Evolutionary conservation across 2,113 vertebrate genomes (phyloP).

Genomic region (Colaptes auratus): DNA sequence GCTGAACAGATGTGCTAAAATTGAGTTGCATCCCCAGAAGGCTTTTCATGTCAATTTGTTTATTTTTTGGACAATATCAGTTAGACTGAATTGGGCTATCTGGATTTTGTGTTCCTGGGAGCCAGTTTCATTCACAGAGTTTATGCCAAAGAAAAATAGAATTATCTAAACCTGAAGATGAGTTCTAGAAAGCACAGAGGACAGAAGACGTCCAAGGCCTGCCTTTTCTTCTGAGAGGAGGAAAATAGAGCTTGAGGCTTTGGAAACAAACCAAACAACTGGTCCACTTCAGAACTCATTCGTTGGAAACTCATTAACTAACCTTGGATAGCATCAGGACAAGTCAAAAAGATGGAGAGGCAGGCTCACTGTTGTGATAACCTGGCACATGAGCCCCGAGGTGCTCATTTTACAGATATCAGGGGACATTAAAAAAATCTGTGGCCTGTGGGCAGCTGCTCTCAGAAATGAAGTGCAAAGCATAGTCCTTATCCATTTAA

Average conservation of each 20-base stretch:
- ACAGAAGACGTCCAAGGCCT: not conserved
- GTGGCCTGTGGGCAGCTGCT: not conserved
- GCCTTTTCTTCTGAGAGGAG: constrained; percentile 10
- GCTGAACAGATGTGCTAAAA: constrained; percentile 58
- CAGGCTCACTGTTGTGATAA: constrained; percentile 35
- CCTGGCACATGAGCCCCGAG: not conserved
- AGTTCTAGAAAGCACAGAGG: not conserved
- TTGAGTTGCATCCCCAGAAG: constrained; percentile 34
- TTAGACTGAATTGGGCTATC: constrained; percentile 34
- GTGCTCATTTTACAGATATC: constrained; percentile 33
- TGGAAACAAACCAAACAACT: not conserved
- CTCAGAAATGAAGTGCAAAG: constrained; percentile 24
- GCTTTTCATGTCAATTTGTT: constrained; percentile 25
- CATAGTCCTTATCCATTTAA: not conserved
- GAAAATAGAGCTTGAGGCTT: constrained; percentile 37
- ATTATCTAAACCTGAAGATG: constrained; percentile 8
- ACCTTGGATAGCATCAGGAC: not conserved
- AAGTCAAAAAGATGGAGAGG: not conserved
- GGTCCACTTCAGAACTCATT: constrained; percentile 27
- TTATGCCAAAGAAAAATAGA: constrained; percentile 15
- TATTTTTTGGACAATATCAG: constrained; percentile 56
- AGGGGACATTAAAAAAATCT: not conserved
- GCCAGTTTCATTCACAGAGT: constrained; percentile 44
- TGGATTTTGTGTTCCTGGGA: constrained; percentile 44
- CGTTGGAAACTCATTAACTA: constrained; percentile 26